Evolutionary conservation across 1,140 invertebrate species (phyloP).

Genomic region (Neodiprion virginianus): DNA sequence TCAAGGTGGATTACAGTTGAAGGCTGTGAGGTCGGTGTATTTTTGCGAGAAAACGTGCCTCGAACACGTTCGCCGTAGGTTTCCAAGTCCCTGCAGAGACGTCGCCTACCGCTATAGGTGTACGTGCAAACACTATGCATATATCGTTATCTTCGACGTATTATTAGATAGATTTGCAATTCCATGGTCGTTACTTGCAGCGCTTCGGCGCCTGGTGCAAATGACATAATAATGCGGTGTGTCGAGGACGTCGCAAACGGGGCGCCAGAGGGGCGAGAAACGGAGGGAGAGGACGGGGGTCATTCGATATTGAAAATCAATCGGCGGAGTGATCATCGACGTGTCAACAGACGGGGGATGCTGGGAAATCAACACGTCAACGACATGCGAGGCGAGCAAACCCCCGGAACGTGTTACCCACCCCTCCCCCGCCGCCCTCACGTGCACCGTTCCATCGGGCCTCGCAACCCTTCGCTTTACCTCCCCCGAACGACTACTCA

Average conservation of each 20-base stretch:
- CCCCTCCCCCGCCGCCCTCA: neutral
- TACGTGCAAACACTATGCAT: too few species aligned
- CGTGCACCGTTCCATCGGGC: neutral
- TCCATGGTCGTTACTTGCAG: constrained; percentile 2
- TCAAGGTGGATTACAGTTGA: too few species aligned
- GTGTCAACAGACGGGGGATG: neutral
- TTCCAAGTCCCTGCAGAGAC: too few species aligned
- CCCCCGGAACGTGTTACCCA: neutral
- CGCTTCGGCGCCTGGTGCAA: neutral
- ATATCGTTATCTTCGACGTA: neutral
- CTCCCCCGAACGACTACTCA: neutral
- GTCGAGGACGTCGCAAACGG: neutral
- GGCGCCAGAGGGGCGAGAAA: neutral
- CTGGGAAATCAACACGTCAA: constrained; percentile 5
- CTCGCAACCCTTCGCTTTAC: neutral
- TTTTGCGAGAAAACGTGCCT: too few species aligned
- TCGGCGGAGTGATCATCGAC: constrained; percentile 4
- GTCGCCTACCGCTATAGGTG: too few species aligned
- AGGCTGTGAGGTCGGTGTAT: too few species aligned
- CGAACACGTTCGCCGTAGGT: too few species aligned
- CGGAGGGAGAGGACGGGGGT: neutral
- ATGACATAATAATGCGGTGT: constrained; percentile 5
- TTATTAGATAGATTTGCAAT: constrained; percentile 1
- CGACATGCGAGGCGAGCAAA: neutral
- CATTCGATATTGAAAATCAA: constrained; percentile 7